These are phyloP conservation scores for Bombus waltoni DNA, from an alignment of 1,140 invertebrate species.

Conservation along the genomic window DNA sequence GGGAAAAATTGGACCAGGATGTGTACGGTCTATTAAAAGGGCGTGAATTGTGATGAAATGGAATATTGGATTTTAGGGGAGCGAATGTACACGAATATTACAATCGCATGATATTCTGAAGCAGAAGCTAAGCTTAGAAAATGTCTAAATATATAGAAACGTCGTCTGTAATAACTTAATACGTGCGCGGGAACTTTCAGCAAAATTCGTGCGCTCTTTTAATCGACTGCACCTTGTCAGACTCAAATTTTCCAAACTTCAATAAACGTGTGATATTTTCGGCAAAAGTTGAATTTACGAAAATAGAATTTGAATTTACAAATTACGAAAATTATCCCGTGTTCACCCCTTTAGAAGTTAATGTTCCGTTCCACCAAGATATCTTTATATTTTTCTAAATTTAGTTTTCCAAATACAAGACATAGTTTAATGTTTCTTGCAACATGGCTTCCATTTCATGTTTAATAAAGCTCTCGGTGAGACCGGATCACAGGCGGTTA, in stretches of 20 bases:
- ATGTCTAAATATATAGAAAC: background rate
- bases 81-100: background rate
- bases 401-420: background rate
- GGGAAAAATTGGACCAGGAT: slow-evolving; percentile 16
- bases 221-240: too few species aligned
- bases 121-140: too few species aligned
- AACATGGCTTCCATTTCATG: background rate
- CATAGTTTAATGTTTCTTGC: background rate
- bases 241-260: background rate
- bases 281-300: background rate
- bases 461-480: slow-evolving; percentile 33
- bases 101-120: background rate
- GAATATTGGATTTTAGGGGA: background rate
- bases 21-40: background rate
- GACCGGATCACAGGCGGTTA: background rate
- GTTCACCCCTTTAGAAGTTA: background rate
- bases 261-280: background rate
- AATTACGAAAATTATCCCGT: too few species aligned
- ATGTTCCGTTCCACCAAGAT: background rate
- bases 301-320: background rate
- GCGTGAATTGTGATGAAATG: background rate
- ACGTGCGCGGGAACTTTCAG: too few species aligned
- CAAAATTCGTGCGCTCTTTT: too few species aligned
- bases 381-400: background rate
- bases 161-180: too few species aligned